Evolutionary conservation across 2,888 invertebrate genomes (phyloP).

Genomic region (Mythimna pallens): DNA sequence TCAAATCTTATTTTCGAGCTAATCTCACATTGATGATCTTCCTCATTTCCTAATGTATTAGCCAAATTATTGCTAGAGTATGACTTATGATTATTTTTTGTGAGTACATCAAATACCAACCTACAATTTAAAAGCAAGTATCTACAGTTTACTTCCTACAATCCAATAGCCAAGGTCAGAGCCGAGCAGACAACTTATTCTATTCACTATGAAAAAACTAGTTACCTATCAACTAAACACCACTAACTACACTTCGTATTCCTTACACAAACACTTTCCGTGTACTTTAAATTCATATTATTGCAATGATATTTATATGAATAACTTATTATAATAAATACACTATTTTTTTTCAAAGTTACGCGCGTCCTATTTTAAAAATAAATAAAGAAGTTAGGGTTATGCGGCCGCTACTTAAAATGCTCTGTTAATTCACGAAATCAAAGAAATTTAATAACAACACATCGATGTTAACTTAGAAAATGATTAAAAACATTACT

Average conservation of each 20-base stretch:
- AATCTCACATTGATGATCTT: conserved; percentile 44
- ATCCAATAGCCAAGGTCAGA: conserved; percentile 90
- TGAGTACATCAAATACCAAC: conserved; percentile 89
- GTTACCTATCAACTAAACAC: conserved; percentile 79
- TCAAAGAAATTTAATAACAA: conserved; percentile 25
- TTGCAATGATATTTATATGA: conserved; percentile 12
- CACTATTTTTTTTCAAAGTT: conserved; percentile 79
- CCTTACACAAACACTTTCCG: conserved; percentile 35
- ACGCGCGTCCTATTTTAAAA: conserved; percentile 83
- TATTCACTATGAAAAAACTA: conserved; percentile 86
- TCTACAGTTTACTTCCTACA: conserved; percentile 90
- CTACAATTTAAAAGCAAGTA: conserved; percentile 90
- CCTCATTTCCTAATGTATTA: conserved; percentile 62
- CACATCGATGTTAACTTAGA: conserved; percentile 33
- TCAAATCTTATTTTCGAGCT: conserved; percentile 35
- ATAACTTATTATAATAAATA: conserved; percentile 23
- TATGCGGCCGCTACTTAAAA: conserved; percentile 71
- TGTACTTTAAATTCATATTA: conserved; percentile 22
- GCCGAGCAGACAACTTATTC: conserved; percentile 86
- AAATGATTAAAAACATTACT: conserved; percentile 80
- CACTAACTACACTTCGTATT: conserved; percentile 48
- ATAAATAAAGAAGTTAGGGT: conserved; percentile 83
- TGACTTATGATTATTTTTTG: conserved; percentile 86
- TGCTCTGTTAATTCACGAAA: conserved; percentile 46
- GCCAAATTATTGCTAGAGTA: conserved; percentile 69